Evolutionary conservation across 37 sponge, comb jelly and placozoan genomes (phyloP).

Genomic region (Spongilla lacustris): DNA sequence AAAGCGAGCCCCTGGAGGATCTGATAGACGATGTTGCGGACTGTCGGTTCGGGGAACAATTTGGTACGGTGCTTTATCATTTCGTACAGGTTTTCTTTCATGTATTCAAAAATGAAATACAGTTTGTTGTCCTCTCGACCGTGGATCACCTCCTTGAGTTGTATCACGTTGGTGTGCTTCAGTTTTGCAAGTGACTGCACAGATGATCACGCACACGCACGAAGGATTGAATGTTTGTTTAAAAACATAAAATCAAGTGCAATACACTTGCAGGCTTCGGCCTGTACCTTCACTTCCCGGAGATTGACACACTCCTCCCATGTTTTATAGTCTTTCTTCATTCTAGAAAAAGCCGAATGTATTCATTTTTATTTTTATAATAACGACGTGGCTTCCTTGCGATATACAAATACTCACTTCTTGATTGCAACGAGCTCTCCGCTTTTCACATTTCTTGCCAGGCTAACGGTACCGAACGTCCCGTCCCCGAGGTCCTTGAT

Average conservation of each 20-base stretch:
- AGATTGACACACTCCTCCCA: slow-evolving; percentile 96
- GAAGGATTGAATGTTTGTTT: not conserved
- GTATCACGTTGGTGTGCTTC: slow-evolving; percentile 92
- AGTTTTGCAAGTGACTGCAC: slow-evolving; percentile 88
- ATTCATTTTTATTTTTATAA: too few relatives aligned
- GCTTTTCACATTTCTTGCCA: slow-evolving; percentile 77
- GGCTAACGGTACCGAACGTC: slow-evolving; percentile 86
- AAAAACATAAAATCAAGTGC: not conserved
- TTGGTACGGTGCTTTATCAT: slow-evolving; percentile 90
- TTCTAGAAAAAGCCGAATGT: slow-evolving; percentile 51
- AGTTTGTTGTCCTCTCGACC: slow-evolving; percentile 86
- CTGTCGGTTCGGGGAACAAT: slow-evolving; percentile 82
- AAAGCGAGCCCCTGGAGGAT: slow-evolving; percentile 89
- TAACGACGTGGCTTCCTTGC: not conserved
- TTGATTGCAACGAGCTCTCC: slow-evolving; percentile 95
- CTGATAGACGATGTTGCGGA: slow-evolving; percentile 93
- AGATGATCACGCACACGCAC: not conserved
- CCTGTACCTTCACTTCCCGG: slow-evolving; percentile 92
- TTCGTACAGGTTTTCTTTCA: slow-evolving; percentile 94
- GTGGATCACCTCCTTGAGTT: slow-evolving; percentile 81
- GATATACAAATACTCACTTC: slow-evolving; percentile 80
- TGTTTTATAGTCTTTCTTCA: slow-evolving; percentile 88
- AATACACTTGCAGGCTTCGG: not conserved
- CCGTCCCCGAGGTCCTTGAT: slow-evolving; percentile 90
- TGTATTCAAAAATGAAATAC: slow-evolving; percentile 97